A percentile compares a stretch with the other conserved stretches of the same genome.
Conservation (phyloP, 2,888 invertebrate species). For the Pelosia muscerda region DNA sequence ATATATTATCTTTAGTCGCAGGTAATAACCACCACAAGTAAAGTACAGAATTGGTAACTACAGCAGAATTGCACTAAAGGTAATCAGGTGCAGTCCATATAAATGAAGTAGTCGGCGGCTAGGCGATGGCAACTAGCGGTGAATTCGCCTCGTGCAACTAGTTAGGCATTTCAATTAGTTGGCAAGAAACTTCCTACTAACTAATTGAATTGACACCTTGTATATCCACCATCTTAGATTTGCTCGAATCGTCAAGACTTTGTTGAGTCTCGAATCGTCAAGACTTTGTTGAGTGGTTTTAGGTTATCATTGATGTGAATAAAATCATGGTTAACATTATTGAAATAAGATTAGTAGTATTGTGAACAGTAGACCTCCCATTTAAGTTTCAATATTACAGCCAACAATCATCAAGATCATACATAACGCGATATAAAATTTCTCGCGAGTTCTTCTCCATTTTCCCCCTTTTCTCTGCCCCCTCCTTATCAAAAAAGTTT, state of each 20-base stretch:
- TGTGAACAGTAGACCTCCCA: no score
- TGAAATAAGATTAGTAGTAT: no score
- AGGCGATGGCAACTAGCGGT: conserved; percentile 35
- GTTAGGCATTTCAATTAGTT: conserved; percentile 25
- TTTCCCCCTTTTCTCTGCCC: no score
- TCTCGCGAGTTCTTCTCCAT: no score
- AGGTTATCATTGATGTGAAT: not conserved
- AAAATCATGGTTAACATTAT: not conserved
- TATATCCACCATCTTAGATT: conserved; percentile 10
- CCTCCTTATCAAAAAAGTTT: no score
- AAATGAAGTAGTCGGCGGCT: conserved; percentile 52
- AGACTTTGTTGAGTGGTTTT: not conserved
- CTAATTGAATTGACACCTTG: conserved; percentile 45
- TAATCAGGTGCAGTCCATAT: conserved; percentile 50
- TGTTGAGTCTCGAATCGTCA: not conserved
- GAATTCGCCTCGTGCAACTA: conserved; percentile 41
- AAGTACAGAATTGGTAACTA: not conserved
- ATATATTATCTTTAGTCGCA: not conserved
- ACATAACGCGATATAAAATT: no score
- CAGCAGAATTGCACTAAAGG: conserved; percentile 16
- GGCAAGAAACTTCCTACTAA: conserved; percentile 31
- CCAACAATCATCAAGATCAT: no score
- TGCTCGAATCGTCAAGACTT: not conserved
- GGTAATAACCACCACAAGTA: not conserved
- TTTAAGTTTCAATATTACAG: no score